A percentile compares a stretch with the other conserved stretches of the same genome.
phyloP scores from a whole-genome alignment of 2,797 vertebrate genomes.

The Pangasius macronema region DNA sequence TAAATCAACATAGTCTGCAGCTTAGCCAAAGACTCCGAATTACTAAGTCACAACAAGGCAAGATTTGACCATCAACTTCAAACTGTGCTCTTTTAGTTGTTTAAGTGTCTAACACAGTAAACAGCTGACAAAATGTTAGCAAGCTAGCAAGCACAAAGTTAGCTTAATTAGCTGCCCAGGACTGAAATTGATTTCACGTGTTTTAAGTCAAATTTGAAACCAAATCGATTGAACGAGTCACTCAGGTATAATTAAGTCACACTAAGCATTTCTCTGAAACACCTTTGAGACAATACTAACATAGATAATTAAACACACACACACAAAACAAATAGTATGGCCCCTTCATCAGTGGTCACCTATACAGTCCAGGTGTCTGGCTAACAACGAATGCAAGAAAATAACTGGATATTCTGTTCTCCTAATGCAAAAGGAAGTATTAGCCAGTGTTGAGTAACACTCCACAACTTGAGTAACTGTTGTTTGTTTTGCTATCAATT shows the following conservation, averaged over 20 bases:
- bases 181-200: too few relatives aligned
- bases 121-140: not conserved
- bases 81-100: not conserved
- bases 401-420: not conserved
- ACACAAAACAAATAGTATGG: not conserved
- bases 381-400: not conserved
- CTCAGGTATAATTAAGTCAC: too few relatives aligned
- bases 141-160: not conserved
- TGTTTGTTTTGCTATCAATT: conserved; percentile 5
- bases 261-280: not conserved
- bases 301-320: not conserved
- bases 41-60: not conserved
- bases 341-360: not conserved
- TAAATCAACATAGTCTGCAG: not conserved
- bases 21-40: not conserved
- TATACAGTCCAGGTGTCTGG: not conserved
- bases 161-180: not conserved
- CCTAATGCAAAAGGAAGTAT: not conserved
- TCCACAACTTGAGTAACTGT: not conserved
- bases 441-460: not conserved
- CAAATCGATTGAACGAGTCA: too few relatives aligned
- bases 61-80: not conserved
- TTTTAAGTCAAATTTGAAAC: too few relatives aligned
- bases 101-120: not conserved
- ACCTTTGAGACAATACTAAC: not conserved